Conservation (phyloP, 92 coral and sea anemone species). For the Epizoanthus stellaris region DNA sequence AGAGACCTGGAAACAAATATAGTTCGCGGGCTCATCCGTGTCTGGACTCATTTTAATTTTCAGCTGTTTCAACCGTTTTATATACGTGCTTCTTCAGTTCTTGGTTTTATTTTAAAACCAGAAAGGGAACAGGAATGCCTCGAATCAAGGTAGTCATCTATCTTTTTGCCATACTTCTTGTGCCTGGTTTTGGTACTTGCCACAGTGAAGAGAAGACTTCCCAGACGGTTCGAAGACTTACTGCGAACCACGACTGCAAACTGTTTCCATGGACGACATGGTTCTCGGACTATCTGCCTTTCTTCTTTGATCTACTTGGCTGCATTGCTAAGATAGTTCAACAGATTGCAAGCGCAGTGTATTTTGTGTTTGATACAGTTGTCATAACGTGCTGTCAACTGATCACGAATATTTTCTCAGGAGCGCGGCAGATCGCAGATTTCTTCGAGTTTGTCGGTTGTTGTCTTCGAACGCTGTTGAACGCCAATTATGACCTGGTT, state of each 20-base stretch:
- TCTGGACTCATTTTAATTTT: conserved; percentile 10
- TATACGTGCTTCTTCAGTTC: too few relatives aligned
- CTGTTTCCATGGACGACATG: conserved; percentile 52
- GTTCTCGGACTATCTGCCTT: conserved; percentile 54
- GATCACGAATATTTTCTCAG: conserved; percentile 61
- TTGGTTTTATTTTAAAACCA: background rate
- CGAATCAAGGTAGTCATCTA: background rate
- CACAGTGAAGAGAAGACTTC: conserved; percentile 3
- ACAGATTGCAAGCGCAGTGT: conserved; percentile 43
- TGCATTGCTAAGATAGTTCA: conserved; percentile 65
- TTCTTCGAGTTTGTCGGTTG: conserved; percentile 84
- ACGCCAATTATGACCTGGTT: conserved; percentile 86
- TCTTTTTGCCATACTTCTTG: background rate
- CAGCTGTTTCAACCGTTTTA: too few relatives aligned
- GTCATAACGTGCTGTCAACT: conserved; percentile 63
- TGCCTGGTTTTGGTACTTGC: background rate
- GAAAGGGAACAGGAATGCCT: conserved; percentile 3
- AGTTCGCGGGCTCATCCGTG: conserved; percentile 17
- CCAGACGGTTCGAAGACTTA: background rate
- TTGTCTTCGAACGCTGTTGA: conserved; percentile 73
- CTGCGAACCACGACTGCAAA: conserved; percentile 52
- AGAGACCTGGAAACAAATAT: background rate
- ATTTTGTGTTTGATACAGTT: conserved; percentile 68
- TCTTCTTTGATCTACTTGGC: conserved; percentile 57
- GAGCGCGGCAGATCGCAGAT: conserved; percentile 66